Percentiles rank a stretch among this genome's conserved stretches.
These are phyloP conservation scores for Scaptomyza flava DNA, from an alignment of 2,888 invertebrate species.

Conservation along the genomic window DNA sequence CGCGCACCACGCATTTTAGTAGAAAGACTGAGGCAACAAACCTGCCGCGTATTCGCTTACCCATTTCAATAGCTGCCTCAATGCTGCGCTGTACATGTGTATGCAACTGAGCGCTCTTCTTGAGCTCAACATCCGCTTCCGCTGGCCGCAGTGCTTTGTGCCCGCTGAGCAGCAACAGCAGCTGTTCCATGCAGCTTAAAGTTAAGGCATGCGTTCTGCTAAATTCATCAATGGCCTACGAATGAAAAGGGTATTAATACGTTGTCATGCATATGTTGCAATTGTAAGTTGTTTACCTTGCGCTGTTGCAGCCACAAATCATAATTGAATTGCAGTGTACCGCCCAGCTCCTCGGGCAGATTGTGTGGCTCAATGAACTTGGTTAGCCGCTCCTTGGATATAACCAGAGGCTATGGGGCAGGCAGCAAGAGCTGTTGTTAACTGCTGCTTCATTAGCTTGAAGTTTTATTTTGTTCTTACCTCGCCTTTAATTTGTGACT, in stretches of 20 bases:
- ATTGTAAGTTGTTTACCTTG: slow-evolving; percentile 86
- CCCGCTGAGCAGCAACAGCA: slow-evolving; percentile 86
- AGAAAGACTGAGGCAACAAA: slow-evolving; percentile 65
- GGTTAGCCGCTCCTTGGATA: slow-evolving; percentile 88
- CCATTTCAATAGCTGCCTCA: slow-evolving; percentile 85
- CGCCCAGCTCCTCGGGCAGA: slow-evolving; percentile 90
- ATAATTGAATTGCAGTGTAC: slow-evolving; percentile 89
- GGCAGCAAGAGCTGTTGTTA: not conserved
- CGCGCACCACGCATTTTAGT: slow-evolving; percentile 34
- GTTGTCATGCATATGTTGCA: not conserved
- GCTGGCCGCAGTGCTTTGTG: slow-evolving; percentile 86
- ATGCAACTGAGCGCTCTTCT: slow-evolving; percentile 86
- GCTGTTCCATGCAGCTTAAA: slow-evolving; percentile 87
- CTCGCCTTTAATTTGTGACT: slow-evolving; percentile 87
- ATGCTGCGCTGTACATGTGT: slow-evolving; percentile 85
- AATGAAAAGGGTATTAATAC: slow-evolving; percentile 6
- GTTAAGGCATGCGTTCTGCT: slow-evolving; percentile 87
- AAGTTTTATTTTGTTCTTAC: slow-evolving; percentile 49
- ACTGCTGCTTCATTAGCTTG: slow-evolving; percentile 5
- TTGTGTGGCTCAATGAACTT: slow-evolving; percentile 89
- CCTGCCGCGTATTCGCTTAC: slow-evolving; percentile 78
- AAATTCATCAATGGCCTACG: slow-evolving; percentile 89
- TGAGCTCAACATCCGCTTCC: slow-evolving; percentile 86
- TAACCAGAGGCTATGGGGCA: slow-evolving; percentile 87
- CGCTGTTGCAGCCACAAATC: slow-evolving; percentile 90